Conservation (phyloP, 2,113 vertebrate genomes). For the Tragelaphus buxtoni region DNA sequence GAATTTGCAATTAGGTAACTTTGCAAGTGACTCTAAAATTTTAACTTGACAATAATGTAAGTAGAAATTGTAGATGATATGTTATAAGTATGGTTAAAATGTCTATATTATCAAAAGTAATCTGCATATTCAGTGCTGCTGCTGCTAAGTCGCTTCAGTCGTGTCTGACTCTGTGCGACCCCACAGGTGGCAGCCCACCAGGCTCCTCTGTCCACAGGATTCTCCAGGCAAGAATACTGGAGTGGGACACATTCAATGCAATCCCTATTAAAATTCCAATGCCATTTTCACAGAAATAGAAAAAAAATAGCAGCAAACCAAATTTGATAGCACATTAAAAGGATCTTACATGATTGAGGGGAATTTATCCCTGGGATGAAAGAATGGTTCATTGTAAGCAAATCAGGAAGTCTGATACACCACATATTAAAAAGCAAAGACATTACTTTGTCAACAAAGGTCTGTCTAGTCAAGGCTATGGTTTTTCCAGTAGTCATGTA, state of each 20-base stretch:
- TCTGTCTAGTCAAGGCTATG: background rate
- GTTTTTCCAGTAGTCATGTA: background rate
- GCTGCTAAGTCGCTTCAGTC: background rate
- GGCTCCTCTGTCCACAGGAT: background rate
- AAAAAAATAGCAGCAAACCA: background rate
- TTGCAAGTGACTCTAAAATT: constrained; percentile 8
- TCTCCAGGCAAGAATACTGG: background rate
- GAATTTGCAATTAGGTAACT: background rate
- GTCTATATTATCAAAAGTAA: background rate
- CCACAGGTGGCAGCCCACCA: background rate
- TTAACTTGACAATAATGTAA: background rate
- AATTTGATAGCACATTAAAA: background rate
- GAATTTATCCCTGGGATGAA: background rate
- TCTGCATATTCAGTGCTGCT: background rate
- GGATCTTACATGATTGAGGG: background rate
- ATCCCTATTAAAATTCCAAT: background rate
- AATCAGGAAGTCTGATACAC: background rate
- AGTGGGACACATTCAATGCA: background rate
- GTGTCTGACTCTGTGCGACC: fast-evolving
- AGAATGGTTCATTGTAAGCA: background rate
- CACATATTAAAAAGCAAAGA: background rate
- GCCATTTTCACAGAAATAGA: background rate
- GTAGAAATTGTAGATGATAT: background rate
- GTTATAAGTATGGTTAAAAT: background rate
- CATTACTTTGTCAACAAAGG: background rate